These are phyloP conservation scores for Drosophila chauvacae DNA, from an alignment of 1,140 invertebrate species.

Conservation along the genomic window DNA sequence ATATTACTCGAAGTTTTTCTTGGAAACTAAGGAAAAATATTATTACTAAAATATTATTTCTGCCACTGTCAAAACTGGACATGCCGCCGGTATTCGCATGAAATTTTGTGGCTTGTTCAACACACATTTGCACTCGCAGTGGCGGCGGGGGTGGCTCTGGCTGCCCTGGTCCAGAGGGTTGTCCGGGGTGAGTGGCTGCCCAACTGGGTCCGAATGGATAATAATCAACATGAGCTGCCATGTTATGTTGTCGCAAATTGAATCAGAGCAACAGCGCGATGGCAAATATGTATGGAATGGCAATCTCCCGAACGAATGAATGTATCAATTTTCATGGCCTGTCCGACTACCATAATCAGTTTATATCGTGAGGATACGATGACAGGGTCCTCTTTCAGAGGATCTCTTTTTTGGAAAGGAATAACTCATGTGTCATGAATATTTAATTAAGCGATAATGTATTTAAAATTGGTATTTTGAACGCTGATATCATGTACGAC, in stretches of 20 bases:
- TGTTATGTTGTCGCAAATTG: slow-evolving; percentile 80
- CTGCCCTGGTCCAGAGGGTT: not conserved
- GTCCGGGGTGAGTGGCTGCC: slow-evolving; percentile 12
- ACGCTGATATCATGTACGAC: not conserved
- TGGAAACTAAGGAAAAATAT: not conserved
- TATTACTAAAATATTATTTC: not conserved
- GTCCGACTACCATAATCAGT: slow-evolving; percentile 54
- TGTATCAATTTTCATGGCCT: slow-evolving; percentile 69
- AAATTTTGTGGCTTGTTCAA: slow-evolving; percentile 81
- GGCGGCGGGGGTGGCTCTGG: not conserved
- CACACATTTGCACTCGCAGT: slow-evolving; percentile 69
- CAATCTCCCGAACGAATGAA: slow-evolving; percentile 54
- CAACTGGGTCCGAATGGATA: slow-evolving; percentile 59
- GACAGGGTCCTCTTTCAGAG: not conserved
- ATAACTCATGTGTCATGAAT: not conserved
- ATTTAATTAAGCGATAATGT: not conserved
- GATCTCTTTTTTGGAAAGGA: not conserved
- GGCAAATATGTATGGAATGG: slow-evolving; percentile 38
- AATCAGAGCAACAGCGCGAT: slow-evolving; percentile 59
- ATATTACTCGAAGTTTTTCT: not conserved
- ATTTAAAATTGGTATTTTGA: not conserved
- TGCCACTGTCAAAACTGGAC: slow-evolving; percentile 30
- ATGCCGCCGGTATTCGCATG: slow-evolving; percentile 54
- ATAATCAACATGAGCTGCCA: slow-evolving; percentile 79
- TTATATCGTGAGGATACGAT: slow-evolving; percentile 34